Conservation (phyloP, 2,797 vertebrate species). For the Muscicapa comitata region DNA sequence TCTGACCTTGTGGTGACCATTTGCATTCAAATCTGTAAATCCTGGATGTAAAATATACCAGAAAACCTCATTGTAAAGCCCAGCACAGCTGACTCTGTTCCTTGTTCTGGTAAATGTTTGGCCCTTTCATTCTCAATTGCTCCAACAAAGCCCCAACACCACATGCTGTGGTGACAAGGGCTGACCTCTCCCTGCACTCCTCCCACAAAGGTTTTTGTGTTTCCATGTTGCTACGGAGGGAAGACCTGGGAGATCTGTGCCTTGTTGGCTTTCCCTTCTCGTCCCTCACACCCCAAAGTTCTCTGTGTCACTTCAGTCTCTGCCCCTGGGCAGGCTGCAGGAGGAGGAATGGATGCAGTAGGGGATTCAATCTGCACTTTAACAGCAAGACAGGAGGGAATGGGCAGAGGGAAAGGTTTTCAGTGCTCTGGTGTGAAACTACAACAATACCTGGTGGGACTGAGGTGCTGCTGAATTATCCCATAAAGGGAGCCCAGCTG, state of each 20-base stretch:
- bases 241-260: neutral
- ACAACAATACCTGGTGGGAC: neutral
- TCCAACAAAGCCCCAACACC: neutral
- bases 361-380: neutral
- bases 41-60: neutral
- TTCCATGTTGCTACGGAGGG: constrained; percentile 18
- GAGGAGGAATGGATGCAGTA: neutral
- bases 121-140: neutral
- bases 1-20: accelerated
- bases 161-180: neutral
- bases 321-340: neutral
- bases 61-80: neutral
- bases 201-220: constrained; percentile 12
- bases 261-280: neutral
- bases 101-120: neutral
- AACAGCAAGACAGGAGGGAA: neutral
- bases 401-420: neutral
- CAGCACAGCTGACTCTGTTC: neutral
- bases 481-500: neutral
- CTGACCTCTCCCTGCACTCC: neutral
- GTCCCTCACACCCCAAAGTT: neutral
- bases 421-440: neutral
- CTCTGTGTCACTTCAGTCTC: neutral
- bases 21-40: neutral
- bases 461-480: neutral